Evolutionary conservation across 2,888 invertebrate species (phyloP).

Genomic region (Epicampocera succincta): DNA sequence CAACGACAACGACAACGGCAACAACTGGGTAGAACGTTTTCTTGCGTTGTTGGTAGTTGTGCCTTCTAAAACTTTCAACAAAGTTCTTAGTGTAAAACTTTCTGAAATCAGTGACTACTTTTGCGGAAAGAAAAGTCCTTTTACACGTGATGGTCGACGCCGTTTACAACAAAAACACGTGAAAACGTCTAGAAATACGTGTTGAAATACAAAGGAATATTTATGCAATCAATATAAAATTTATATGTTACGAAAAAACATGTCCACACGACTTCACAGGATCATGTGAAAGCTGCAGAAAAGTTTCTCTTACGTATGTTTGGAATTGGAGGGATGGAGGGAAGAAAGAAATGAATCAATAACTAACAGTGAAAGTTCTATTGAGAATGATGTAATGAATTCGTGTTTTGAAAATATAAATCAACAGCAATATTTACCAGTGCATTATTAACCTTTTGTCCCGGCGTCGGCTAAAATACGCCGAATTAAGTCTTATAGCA

Average conservation of each 20-base stretch:
- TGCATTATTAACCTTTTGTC: no score
- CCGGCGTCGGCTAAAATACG: no score
- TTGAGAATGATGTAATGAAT: no score
- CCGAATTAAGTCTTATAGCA: no score
- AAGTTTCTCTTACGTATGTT: background rate
- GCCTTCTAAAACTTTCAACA: background rate
- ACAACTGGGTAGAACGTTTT: background rate
- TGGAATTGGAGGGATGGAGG: no score
- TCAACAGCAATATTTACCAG: no score
- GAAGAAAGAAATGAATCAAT: background rate
- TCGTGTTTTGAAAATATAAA: no score
- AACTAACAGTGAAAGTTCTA: no score
- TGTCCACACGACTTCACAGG: background rate
- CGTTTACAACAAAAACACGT: background rate
- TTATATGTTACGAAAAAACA: background rate
- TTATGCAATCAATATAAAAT: background rate
- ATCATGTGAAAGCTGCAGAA: conserved; percentile 4
- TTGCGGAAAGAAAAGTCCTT: background rate
- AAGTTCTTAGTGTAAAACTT: conserved; percentile 8
- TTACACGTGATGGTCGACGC: conserved; percentile 20
- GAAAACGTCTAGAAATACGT: conserved; percentile 12
- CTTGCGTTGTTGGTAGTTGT: background rate
- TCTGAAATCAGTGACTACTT: background rate
- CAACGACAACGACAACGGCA: background rate
- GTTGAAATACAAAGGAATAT: background rate